Base-by-base conservation (phyloP, 2,797 vertebrate species). In the Sebastes hubbsi region DNA sequence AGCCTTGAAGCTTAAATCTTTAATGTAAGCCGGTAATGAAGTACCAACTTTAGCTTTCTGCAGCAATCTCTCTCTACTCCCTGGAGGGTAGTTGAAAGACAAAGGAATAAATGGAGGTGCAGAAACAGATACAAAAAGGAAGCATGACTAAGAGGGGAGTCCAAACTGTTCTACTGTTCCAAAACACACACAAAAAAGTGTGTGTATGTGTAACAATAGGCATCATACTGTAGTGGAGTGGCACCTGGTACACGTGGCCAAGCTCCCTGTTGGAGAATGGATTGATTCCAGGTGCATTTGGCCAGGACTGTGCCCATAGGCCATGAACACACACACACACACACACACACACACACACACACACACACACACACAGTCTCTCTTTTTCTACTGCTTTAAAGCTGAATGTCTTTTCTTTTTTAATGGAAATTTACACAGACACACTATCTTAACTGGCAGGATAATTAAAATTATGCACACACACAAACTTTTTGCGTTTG, bases 21-120 rank as follows among this genome's bases (percentile, higher is more conserved):
- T 94, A 94, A 95, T 94, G 90, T 88, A 92, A 92, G 88, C 83
- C 85, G 86, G 91, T 94, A 94, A 94, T 94, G 90, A 91, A 90
- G 85, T 71, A 88, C 83, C 90, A 88, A 87, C 88, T 91, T 91
- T 84, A 80, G 88, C 81, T 82, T 85, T 81, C 75, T 64, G 75
- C 79, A 77, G 86, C 34, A 20, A 71, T 85, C 82, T 65, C 80
- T 70, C 89, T 80, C 66, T n/a, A 2, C 76, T 82, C 88, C 88
- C 89, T 30, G 46, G 65, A 88, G 91, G 82, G 69, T 24, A 62
- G 78, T 77, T 90, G 71, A 90, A 91, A 93, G 88, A 92, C 85
- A 89, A 89, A 88, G 58, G 76, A 86, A 90, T 81, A 82, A 86
- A 82, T 75, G 69, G 55, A 73, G 83, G 61, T 5, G 58, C 34